Conservation (phyloP, 2,888 invertebrate species). For the Pherbina coryleti region DNA sequence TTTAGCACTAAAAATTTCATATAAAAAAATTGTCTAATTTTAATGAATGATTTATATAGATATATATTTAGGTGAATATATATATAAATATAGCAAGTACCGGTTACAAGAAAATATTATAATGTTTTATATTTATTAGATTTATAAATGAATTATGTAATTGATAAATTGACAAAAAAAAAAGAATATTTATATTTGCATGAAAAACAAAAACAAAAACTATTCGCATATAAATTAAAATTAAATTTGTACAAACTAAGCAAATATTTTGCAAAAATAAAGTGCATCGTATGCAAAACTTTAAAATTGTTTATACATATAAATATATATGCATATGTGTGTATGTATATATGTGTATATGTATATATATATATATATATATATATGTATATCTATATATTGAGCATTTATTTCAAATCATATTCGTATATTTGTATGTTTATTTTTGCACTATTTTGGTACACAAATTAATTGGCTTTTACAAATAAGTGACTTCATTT, state of each 20-base stretch:
- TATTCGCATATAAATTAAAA: neutral
- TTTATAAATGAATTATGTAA: too few relatives aligned
- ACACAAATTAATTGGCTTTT: constrained; percentile 45
- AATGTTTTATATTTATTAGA: too few relatives aligned
- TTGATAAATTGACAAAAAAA: constrained; percentile 29
- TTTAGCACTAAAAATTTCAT: constrained; percentile 16
- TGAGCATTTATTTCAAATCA: neutral
- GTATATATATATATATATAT: neutral
- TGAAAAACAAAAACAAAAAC: constrained; percentile 32
- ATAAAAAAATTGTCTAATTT: constrained; percentile 34
- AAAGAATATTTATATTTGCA: constrained; percentile 46
- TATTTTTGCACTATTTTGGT: constrained; percentile 50
- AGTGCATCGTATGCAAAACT: neutral
- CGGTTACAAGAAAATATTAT: too few relatives aligned
- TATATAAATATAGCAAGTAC: neutral
- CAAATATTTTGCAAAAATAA: neutral
- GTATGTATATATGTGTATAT: neutral
- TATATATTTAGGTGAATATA: constrained; percentile 3
- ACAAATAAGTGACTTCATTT: constrained; percentile 31
- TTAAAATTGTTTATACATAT: neutral
- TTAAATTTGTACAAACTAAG: constrained; percentile 5
- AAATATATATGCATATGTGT: neutral
- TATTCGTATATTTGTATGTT: neutral
- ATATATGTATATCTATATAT: neutral
- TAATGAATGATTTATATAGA: constrained; percentile 17